Percentiles rank a stretch among this genome's conserved stretches.
These are phyloP conservation scores for Flexamia atlantica DNA, from an alignment of 2,888 invertebrate genomes.

Conservation along the genomic window DNA sequence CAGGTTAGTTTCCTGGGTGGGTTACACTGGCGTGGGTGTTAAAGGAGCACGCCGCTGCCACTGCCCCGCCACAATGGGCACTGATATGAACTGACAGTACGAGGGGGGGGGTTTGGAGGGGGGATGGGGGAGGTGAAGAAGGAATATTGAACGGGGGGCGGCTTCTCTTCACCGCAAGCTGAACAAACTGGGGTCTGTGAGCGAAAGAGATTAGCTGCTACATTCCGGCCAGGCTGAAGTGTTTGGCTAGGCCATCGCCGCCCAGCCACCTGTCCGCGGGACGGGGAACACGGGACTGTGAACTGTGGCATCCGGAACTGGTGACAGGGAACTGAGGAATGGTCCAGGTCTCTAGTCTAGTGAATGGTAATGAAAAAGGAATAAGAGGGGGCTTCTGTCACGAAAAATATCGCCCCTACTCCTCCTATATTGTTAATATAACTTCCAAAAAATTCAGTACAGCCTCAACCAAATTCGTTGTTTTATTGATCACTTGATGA, in stretches of 20 bases:
- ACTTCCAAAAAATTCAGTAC: no score
- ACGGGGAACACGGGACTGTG: not conserved
- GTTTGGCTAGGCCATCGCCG: not conserved
- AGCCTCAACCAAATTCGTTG: no score
- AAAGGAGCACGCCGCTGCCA: not conserved
- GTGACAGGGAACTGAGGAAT: no score
- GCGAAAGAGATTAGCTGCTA: conserved; percentile 19
- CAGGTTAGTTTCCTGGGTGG: no score
- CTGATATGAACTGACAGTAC: not conserved
- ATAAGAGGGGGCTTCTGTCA: no score
- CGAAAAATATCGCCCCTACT: no score
- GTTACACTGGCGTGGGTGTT: not conserved
- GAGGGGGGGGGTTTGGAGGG: not conserved
- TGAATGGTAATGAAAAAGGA: no score
- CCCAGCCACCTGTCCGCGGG: conserved; percentile 5
- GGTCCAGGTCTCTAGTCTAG: no score
- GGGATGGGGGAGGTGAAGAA: not conserved
- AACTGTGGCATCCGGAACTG: no score
- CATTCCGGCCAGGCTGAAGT: conserved; percentile 10
- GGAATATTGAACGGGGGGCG: not conserved
- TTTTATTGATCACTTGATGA: no score
- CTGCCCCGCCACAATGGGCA: not conserved
- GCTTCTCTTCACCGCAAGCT: conserved; percentile 1
- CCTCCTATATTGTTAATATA: no score
- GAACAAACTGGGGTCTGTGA: conserved; percentile 20